Percentiles rank a stretch among this genome's conserved stretches.
phyloP scores from a whole-genome alignment of 2,888 invertebrate genomes.

The Notocelia uddmanniana region DNA sequence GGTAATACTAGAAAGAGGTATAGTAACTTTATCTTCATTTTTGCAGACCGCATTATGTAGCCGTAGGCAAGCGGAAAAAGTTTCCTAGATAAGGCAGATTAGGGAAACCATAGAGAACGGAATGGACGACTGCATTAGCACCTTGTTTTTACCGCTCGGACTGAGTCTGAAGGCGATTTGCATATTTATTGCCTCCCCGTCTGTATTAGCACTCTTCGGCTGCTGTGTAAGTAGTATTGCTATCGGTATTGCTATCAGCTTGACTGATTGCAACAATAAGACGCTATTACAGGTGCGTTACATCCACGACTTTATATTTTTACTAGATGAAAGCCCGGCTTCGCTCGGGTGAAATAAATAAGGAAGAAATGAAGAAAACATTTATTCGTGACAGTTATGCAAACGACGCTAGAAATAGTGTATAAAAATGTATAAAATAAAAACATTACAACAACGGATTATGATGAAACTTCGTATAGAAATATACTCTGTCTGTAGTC shows the following conservation, averaged over 20 bases:
- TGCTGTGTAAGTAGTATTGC: slow-evolving; percentile 6
- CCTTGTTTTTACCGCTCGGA: slow-evolving; percentile 49
- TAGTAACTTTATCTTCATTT: not conserved
- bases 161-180: slow-evolving; percentile 40
- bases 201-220: slow-evolving; percentile 48
- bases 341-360: too few relatives aligned
- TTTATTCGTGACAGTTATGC: too few relatives aligned
- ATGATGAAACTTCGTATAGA: too few relatives aligned
- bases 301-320: too few relatives aligned
- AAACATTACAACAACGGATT: too few relatives aligned
- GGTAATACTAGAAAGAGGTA: too few relatives aligned
- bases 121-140: slow-evolving; percentile 53
- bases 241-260: slow-evolving; percentile 7
- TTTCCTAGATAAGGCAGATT: slow-evolving; percentile 15
- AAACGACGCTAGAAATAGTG: too few relatives aligned
- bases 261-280: not conserved
- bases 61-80: slow-evolving; percentile 5
- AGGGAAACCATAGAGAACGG: slow-evolving; percentile 28
- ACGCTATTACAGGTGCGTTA: too few relatives aligned
- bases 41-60: not conserved
- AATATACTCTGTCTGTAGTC: too few relatives aligned
- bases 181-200: slow-evolving; percentile 48
- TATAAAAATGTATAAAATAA: too few relatives aligned
- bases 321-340: too few relatives aligned
- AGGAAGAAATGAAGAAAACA: too few relatives aligned